Conservation (phyloP, 2,797 vertebrate genomes). For the Masticophis lateralis region DNA sequence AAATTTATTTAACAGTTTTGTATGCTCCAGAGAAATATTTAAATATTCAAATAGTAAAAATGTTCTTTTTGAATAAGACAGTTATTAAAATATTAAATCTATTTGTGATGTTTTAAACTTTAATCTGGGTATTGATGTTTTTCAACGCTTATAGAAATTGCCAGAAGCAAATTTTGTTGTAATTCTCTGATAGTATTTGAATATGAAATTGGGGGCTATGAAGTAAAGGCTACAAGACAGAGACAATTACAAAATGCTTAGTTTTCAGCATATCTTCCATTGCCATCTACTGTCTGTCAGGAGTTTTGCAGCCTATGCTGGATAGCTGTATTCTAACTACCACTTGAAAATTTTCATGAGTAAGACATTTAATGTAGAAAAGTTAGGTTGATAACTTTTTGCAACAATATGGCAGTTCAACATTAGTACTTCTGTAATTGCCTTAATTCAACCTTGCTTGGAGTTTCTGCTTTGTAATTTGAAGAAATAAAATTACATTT, state of each 20-base stretch:
- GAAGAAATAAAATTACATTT: neutral
- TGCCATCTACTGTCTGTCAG: neutral
- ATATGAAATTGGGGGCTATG: neutral
- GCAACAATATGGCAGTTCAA: neutral
- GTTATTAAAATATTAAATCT: neutral
- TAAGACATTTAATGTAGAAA: neutral
- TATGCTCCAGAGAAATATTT: neutral
- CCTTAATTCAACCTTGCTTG: constrained; percentile 21
- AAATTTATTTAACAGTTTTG: neutral
- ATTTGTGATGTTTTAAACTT: neutral
- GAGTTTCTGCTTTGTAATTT: constrained; percentile 14
- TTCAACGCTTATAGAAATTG: neutral
- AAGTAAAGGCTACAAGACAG: neutral
- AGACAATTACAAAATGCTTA: neutral
- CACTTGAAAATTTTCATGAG: neutral
- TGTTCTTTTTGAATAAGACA: neutral
- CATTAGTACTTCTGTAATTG: neutral
- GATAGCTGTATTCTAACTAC: neutral
- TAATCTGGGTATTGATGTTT: neutral
- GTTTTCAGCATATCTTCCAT: neutral
- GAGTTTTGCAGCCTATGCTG: neutral
- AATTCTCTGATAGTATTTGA: neutral
- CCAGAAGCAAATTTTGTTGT: neutral
- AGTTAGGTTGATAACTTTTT: neutral
- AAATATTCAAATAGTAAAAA: neutral